Evolutionary conservation across 1,140 invertebrate species (phyloP), one percentile per base, ranked within the genome.

Genomic region (Portunus trituberculatus): DNA sequence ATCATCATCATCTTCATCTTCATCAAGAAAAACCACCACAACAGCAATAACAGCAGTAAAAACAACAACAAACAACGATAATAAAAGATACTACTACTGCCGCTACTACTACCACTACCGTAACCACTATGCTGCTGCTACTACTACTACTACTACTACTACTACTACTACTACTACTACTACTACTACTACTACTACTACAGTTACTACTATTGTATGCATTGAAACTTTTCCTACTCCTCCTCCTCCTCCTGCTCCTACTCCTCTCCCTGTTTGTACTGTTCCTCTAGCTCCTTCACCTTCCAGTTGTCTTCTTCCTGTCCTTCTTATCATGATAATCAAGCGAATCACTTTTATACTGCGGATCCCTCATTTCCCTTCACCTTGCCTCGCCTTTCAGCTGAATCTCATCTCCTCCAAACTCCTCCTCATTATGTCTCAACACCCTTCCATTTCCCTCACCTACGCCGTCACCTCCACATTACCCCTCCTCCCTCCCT

Each of bases 91-190:
- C 20, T n/a, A 8, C 67, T 76, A n/a, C 67, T 76, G n/a, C 67
- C 20, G n/a, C 67, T 76, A 76, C 67, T 76, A 76, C 7, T 76
- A 76, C 67, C 20, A 76, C 67, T n/a, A 76, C 67, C 20, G 20
- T 20, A 12, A 76, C 59, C 20, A 76, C 59, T 76, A 76, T 20
- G 3, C 59, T 76, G 20, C 59, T 76, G 20, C 59, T 76, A 76
- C 59, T 76, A 76, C 67, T 76, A 76, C 67, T 76, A 8, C 67
- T 76, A 59, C 52, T 59, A 76, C 8, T 2, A 2, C 16, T 76
- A 76, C 67, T 76, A 76, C 67, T 76, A 76, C 67, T 76, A 76
- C 67, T n/a, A 76, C 67, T 76, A 76, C 67, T 76, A 76, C 67
- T 76, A 76, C 67, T 76, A 76, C 67, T 16, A n/a, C 67, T 76